Evolutionary conservation across 2,797 vertebrate genomes (phyloP), one percentile per base, ranked within the genome.

Genomic region (Periparus ater): DNA sequence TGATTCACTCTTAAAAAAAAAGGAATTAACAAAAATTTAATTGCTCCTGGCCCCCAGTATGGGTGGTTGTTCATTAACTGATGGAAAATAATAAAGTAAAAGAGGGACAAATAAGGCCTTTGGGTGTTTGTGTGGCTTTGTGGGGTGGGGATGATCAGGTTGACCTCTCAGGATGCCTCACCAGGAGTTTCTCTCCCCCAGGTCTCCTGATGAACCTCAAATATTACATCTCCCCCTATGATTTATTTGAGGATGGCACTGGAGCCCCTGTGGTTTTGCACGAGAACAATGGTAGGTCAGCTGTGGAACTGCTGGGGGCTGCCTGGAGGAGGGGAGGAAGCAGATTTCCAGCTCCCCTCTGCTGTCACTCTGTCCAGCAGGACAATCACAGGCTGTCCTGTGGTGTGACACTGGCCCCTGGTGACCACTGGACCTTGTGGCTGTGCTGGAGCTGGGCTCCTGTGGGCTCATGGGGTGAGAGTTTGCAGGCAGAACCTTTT

Each of bases 161-260:
- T 74, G 13, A 17, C 7, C 26, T 8, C 4, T 42, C 7, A n/a
- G 74, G 50, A 2, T 13, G 30, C 30, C 45, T 53, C 60, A 53
- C 90, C 75, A 95, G 47, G 30, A 82, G 13, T 70, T 91, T 73
- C 71, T 94, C 85, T 96, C 57, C 67, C 74, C 18, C 95, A 98
- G 98, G 99, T 89, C 98, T 99, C 84, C 98, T 99, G 91, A 99
- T 99, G 98, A 98, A 99, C 72, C 98, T 99, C 80, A 99, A 99
- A 97, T 99, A 99, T 97, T 99, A 99, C 2, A 98, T 99, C 40
- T 99, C 99, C 7, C 99, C 99, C 26, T 99, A 99, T 78, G 98
- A 98, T 84, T 84, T 98, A 5, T 99, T 99, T 93, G 99, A 99
- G 97, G 99, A 99, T 70, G 98, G 98, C 91, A 98, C 98, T 2